Percentiles rank a stretch among this genome's conserved stretches.
These are phyloP conservation scores for Montipora foliosa DNA, from an alignment of 64 coral and sea anemone genomes.

Conservation along the genomic window DNA sequence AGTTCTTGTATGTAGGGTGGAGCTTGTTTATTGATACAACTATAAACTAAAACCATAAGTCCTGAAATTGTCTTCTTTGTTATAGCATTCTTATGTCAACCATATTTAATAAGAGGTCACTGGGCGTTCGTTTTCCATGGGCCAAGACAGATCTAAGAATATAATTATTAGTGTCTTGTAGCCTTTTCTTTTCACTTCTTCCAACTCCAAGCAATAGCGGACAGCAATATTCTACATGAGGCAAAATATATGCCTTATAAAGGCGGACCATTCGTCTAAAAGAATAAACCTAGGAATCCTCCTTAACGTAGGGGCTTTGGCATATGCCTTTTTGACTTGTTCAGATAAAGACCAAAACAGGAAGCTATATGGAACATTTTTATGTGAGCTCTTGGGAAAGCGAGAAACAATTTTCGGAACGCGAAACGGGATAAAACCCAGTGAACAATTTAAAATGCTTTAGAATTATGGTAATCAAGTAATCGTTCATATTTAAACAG, in stretches of 20 bases:
- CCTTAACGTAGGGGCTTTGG: too few species aligned
- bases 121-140: not conserved
- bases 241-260: too few species aligned
- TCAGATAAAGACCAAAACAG: too few species aligned
- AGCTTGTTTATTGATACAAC: slow-evolving; percentile 26
- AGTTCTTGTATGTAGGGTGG: slow-evolving; percentile 12
- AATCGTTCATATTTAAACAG: not conserved
- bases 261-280: too few species aligned
- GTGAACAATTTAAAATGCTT: too few species aligned
- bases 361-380: too few species aligned
- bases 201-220: slow-evolving; percentile 40
- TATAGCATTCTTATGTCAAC: not conserved
- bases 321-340: too few species aligned
- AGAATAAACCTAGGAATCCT: too few species aligned
- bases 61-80: slow-evolving; percentile 14
- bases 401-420: too few species aligned
- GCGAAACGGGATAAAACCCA: too few species aligned
- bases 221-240: slow-evolving; percentile 28
- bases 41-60: not conserved
- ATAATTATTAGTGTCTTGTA: slow-evolving; percentile 45
- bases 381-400: too few species aligned
- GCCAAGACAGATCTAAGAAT: slow-evolving; percentile 16
- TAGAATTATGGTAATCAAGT: not conserved
- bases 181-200: slow-evolving; percentile 3
- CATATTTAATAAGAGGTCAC: not conserved